Percentiles rank a stretch among this genome's conserved stretches.
Evolutionary conservation across 2,888 invertebrate genomes (phyloP).

Genomic region (Petrolisthes manimaculis): DNA sequence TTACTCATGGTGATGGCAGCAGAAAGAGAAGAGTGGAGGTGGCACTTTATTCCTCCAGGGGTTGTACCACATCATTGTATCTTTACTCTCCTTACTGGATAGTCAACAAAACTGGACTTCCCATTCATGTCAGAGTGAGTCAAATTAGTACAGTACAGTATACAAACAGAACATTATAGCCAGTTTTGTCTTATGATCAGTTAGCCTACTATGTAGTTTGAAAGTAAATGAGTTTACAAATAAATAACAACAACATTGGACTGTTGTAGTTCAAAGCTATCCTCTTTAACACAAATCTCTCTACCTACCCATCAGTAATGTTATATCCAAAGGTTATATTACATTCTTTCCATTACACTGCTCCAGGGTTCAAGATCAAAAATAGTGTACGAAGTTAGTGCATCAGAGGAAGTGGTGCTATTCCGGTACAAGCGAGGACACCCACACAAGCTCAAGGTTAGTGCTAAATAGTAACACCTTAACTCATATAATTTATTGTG

Average conservation of each 20-base stretch:
- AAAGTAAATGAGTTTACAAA: neutral
- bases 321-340: no score
- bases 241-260: no score
- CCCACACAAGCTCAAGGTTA: constrained; percentile 64
- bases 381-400: constrained; percentile 43
- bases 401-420: constrained; percentile 58
- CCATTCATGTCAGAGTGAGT: constrained; percentile 82
- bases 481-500: no score
- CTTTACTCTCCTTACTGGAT: constrained; percentile 89
- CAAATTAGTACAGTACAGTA: neutral
- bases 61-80: constrained; percentile 76
- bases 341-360: no score
- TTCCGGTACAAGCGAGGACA: constrained; percentile 63
- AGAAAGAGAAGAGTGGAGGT: constrained; percentile 78
- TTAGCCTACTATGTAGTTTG: neutral
- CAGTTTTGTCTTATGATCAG: neutral
- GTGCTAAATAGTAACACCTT: constrained; percentile 1
- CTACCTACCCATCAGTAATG: no score
- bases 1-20: constrained; percentile 78
- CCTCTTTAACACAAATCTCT: no score
- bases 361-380: constrained; percentile 62
- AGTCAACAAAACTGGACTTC: constrained; percentile 88
- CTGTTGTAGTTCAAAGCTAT: no score
- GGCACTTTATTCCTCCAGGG: constrained; percentile 77
- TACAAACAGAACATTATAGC: neutral